Conservation (phyloP, 2,113 vertebrate genomes). For the Alligator sinensis region DNA sequence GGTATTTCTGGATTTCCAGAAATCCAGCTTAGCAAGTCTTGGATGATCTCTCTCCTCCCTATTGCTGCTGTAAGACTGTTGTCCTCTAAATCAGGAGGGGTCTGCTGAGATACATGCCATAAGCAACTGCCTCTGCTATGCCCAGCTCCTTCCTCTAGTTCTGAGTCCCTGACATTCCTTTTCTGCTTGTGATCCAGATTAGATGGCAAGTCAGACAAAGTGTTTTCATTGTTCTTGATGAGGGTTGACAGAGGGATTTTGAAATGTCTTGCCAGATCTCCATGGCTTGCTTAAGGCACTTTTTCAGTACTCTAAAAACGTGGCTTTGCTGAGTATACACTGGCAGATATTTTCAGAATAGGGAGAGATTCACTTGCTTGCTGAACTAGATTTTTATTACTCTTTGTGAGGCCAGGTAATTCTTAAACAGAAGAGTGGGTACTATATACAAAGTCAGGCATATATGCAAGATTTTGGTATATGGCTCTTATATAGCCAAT, state of each 20-base stretch:
- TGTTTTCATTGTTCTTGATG: neutral
- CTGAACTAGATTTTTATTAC: neutral
- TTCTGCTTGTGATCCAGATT: neutral
- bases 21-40: neutral
- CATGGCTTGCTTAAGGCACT: neutral
- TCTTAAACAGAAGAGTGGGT: rapidly evolving
- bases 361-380: neutral
- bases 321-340: neutral
- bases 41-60: neutral
- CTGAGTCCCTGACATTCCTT: neutral
- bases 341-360: neutral
- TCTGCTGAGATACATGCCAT: neutral
- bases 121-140: neutral
- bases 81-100: neutral
- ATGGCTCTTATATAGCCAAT: neutral
- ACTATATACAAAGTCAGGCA: neutral
- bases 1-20: neutral
- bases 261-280: neutral
- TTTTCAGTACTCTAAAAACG: neutral
- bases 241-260: neutral
- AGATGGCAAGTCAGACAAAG: neutral
- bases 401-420: neutral
- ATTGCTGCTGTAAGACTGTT: neutral
- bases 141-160: neutral
- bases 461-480: neutral